A percentile compares a stretch with the other conserved stretches of the same genome.
Conservation (phyloP, 2,113 vertebrate species). For the Oryzias curvinotus region DNA sequence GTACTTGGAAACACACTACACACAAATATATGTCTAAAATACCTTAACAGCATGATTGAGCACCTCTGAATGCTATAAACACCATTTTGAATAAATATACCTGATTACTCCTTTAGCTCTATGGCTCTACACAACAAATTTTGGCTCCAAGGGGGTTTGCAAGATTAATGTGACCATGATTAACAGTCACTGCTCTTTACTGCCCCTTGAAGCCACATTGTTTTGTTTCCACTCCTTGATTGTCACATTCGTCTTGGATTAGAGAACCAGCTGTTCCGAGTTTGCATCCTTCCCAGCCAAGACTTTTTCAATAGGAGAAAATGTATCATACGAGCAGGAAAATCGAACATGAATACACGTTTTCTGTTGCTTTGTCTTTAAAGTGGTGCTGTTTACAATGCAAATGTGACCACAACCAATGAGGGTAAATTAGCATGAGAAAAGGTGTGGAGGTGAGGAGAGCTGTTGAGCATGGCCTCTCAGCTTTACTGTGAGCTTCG, state of each 20-base stretch:
- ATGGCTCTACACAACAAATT: background rate
- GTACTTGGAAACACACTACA: too few species aligned
- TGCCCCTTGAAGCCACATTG: background rate
- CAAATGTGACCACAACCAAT: background rate
- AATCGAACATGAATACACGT: background rate
- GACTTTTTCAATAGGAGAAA: too few species aligned
- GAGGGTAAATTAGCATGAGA: constrained; percentile 8
- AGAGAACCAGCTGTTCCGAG: too few species aligned
- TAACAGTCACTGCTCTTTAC: background rate
- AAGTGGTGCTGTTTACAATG: constrained; percentile 6
- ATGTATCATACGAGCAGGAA: too few species aligned
- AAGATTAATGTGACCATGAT: background rate
- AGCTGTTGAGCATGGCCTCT: background rate
- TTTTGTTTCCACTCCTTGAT: background rate
- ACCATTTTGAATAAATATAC: background rate
- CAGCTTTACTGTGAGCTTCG: background rate
- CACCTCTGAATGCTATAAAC: too few species aligned
- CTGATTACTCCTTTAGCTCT: background rate
- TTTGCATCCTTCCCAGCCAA: too few species aligned
- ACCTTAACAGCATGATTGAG: too few species aligned
- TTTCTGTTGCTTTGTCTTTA: constrained; percentile 6
- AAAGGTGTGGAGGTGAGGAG: constrained; percentile 7
- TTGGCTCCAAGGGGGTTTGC: background rate
- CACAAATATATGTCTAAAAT: too few species aligned
- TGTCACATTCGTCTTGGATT: background rate